Percentiles rank a stretch among this genome's conserved stretches.
These are phyloP conservation scores for Rhodinocichla rosea DNA, from an alignment of 2,113 vertebrate species.

Conservation along the genomic window DNA sequence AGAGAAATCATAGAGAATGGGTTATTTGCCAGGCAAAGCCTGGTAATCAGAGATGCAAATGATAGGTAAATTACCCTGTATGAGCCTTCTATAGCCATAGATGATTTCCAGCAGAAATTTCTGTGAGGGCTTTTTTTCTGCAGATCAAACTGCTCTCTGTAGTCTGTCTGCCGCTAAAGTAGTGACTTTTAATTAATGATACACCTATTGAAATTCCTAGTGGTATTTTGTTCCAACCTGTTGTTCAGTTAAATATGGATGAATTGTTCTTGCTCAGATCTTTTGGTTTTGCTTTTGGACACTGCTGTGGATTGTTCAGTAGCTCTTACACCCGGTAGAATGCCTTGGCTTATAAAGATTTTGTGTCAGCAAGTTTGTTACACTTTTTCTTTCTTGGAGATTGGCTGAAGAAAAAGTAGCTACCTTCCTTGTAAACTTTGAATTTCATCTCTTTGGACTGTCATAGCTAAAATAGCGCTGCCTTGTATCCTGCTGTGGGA, in stretches of 20 bases:
- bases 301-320: neutral
- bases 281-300: neutral
- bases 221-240: neutral
- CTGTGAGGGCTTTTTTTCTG: neutral
- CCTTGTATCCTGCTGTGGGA: accelerated
- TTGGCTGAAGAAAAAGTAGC: neutral
- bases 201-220: neutral
- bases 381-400: neutral
- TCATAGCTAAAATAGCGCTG: neutral
- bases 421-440: neutral
- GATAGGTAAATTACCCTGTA: neutral
- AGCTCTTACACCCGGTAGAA: neutral
- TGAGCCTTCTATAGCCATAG: neutral
- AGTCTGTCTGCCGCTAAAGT: neutral
- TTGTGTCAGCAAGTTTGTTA: neutral
- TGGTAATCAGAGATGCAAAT: neutral
- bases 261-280: neutral
- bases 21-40: neutral
- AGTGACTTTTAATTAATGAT: neutral
- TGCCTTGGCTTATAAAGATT: neutral
- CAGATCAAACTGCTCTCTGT: neutral
- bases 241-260: neutral
- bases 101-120: neutral
- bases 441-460: neutral
- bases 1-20: neutral